Evolutionary conservation across 2,888 invertebrate genomes (phyloP).

Genomic region (Melinaea menophilus): DNA sequence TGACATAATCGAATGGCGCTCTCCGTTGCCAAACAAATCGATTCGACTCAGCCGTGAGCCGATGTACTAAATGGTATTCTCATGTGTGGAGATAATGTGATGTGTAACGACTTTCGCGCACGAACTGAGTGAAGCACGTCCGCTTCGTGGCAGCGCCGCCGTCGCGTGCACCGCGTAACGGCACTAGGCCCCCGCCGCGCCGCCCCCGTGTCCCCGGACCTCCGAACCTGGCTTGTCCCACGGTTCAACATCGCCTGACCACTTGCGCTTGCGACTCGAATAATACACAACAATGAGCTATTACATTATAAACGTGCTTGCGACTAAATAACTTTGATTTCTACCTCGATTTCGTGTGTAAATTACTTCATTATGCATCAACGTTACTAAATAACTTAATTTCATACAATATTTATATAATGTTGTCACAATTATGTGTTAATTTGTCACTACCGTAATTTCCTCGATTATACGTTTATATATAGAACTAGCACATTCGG

Average conservation of each 20-base stretch:
- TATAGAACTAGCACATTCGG: too few species aligned
- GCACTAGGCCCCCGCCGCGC: conserved; percentile 52
- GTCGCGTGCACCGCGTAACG: conserved; percentile 68
- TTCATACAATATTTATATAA: too few species aligned
- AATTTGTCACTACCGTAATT: too few species aligned
- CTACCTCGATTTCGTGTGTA: background rate
- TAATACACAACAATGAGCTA: conserved; percentile 8
- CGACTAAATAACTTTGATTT: conserved; percentile 1
- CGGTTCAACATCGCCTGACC: conserved; percentile 23
- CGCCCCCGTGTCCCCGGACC: conserved; percentile 42
- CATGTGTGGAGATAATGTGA: conserved; percentile 69
- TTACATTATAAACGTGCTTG: background rate
- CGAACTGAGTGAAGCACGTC: conserved; percentile 77
- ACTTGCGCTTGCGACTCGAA: conserved; percentile 29
- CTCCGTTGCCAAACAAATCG: conserved; percentile 44
- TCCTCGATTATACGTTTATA: too few species aligned
- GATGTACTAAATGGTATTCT: conserved; percentile 51
- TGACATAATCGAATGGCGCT: conserved; percentile 45
- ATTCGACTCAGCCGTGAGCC: conserved; percentile 52
- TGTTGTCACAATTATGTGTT: too few species aligned
- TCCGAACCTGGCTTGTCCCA: conserved; percentile 41
- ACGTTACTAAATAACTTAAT: background rate
- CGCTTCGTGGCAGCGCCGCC: conserved; percentile 65
- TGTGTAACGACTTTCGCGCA: conserved; percentile 77
- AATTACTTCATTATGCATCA: background rate